Evolutionary conservation across 2,797 vertebrate species (phyloP).

Genomic region (Phoeniculus purpureus): DNA sequence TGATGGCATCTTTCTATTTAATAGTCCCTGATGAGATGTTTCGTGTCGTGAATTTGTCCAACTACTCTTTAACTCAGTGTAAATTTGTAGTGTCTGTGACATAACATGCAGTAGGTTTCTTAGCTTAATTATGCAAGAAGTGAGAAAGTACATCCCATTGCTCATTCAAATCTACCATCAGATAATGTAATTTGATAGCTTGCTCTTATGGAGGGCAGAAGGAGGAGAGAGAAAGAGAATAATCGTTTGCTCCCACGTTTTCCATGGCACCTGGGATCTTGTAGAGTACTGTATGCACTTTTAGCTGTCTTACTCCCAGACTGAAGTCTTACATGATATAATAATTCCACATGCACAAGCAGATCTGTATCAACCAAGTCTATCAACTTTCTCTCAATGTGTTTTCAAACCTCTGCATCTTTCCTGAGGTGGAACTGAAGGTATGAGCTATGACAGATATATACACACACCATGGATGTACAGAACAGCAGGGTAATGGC

Average conservation of each 20-base stretch:
- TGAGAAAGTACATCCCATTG: background rate
- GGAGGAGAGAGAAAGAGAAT: background rate
- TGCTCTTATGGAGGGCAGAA: background rate
- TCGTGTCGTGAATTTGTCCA: slow-evolving; percentile 14
- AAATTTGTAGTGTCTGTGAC: background rate
- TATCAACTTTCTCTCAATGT: background rate
- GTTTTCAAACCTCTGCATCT: background rate
- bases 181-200: background rate
- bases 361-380: background rate
- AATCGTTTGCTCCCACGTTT: background rate
- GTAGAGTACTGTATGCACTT: background rate
- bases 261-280: background rate
- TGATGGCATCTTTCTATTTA: background rate
- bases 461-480: rapidly evolving
- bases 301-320: background rate
- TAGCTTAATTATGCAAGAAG: background rate
- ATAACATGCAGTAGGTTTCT: background rate
- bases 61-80: background rate
- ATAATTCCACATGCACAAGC: background rate
- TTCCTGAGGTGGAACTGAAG: background rate
- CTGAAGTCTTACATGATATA: background rate
- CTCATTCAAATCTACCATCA: background rate
- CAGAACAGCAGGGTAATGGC: rapidly evolving
- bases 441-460: background rate
- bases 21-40: background rate